Base-by-base conservation (phyloP, 2,888 invertebrate species). In the Timandra comae region DNA sequence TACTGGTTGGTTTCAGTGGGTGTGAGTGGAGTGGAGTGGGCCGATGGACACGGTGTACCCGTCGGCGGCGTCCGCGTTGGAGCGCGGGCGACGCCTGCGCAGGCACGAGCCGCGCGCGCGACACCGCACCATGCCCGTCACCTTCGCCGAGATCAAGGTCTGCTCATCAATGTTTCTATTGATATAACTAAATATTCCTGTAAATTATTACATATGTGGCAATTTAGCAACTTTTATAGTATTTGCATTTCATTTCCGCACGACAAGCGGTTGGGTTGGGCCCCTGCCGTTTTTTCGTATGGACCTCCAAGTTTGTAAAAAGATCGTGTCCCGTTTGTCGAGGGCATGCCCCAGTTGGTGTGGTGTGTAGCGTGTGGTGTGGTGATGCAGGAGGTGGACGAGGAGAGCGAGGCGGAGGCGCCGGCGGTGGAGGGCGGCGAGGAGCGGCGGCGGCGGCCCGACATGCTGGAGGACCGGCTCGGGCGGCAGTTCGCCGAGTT, bases 91-190 rank as follows among this genome's bases (percentile, higher is more conserved):
- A 3, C 68, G 76, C 30, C 84, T 55, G 51, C 62, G 62, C 44
- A 49, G 53, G 37, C 53, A 46, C 36, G 59, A 41, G 43, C 60
- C 47, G 38, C 62, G 67, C 55, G 85, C 46, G 33, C 75, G 91
- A 27, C 90, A 88, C 59, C 87, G 90, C 50, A 92, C 92, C 20
- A 90, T 90, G 64, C 92, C 92, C 1, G 90, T 93, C 46, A 93
- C 93, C 26, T 93, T 93, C 69, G 90, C 91, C 23, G 93, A 93
- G 78, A 93, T 93, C 48, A 89, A 91, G 86, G 91, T 89, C n/a
- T n/a, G n/a, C n/a, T n/a, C n/a, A n/a, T n/a, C n/a, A n/a, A n/a
- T n/a, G n/a, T n/a, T n/a, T n/a, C n/a, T n/a, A n/a, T n/a, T n/a
- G n/a, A n/a, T n/a, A n/a, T n/a, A n/a, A n/a, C n/a, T n/a, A n/a